phyloP scores from a whole-genome alignment of 2,113 vertebrate genomes.

The Lanius collurio region DNA sequence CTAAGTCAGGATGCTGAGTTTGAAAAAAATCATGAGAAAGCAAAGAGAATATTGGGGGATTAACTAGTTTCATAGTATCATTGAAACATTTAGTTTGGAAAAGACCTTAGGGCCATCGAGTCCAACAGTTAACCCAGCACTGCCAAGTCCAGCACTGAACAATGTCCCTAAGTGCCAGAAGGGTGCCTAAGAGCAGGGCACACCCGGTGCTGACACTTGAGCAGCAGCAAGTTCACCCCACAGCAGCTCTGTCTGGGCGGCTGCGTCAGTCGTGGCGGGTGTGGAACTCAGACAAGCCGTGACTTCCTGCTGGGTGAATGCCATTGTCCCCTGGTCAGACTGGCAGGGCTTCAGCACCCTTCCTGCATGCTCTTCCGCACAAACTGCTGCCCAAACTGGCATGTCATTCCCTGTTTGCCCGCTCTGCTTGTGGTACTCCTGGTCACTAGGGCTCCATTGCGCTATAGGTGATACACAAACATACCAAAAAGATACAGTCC shows the following conservation, averaged over 20 bases:
- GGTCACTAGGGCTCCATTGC: fast-evolving
- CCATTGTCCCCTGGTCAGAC: fast-evolving
- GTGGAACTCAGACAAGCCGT: not conserved
- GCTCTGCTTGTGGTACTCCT: not conserved
- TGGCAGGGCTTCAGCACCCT: not conserved
- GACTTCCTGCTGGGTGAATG: not conserved
- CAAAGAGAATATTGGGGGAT: not conserved
- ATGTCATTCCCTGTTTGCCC: not conserved
- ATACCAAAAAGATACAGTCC: not conserved
- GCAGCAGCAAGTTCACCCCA: not conserved
- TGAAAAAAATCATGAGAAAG: not conserved
- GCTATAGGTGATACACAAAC: not conserved
- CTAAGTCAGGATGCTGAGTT: not conserved
- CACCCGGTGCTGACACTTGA: not conserved
- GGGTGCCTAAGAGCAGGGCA: not conserved
- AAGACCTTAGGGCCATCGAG: not conserved
- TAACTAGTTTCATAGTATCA: not conserved
- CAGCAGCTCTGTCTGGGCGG: not conserved
- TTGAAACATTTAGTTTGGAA: not conserved
- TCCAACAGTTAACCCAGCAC: not conserved
- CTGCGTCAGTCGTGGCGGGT: fast-evolving
- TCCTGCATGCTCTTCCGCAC: not conserved
- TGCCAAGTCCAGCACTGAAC: not conserved
- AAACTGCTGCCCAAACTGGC: not conserved
- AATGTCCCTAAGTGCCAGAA: not conserved